These are phyloP conservation scores for Achlya flavicornis DNA, from an alignment of 2,888 invertebrate genomes.

Conservation along the genomic window DNA sequence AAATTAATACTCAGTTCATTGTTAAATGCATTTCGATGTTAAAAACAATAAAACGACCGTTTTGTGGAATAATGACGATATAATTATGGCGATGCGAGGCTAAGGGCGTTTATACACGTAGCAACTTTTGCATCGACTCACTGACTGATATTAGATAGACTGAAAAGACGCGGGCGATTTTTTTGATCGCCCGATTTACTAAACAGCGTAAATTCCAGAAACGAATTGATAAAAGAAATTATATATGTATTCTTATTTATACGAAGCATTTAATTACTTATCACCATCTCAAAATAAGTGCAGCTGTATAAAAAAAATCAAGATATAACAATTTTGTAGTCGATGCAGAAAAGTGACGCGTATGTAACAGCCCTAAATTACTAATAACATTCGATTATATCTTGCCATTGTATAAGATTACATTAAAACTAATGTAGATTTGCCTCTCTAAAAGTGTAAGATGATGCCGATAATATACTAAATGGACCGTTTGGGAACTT, in stretches of 20 bases:
- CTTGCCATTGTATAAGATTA: conserved; percentile 58
- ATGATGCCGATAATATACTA: conserved; percentile 19
- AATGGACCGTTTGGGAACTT: conserved; percentile 16
- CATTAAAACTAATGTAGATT: conserved; percentile 34
- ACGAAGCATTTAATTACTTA: too few species aligned
- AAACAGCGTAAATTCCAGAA: too few species aligned
- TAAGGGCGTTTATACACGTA: conserved; percentile 9
- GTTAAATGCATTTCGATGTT: conserved; percentile 35
- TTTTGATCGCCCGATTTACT: neutral
- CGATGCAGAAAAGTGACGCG: neutral
- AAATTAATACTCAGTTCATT: conserved; percentile 42
- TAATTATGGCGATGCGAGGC: conserved; percentile 18
- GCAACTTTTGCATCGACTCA: conserved; percentile 1
- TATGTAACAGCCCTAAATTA: conserved; percentile 18
- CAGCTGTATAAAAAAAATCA: too few species aligned
- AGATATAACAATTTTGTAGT: neutral
- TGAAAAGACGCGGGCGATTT: too few species aligned
- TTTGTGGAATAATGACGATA: conserved; percentile 10
- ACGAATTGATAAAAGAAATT: too few species aligned
- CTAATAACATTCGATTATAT: conserved; percentile 42
- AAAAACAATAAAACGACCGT: conserved; percentile 17
- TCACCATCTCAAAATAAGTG: too few species aligned
- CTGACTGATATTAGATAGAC: too few species aligned
- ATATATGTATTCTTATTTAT: too few species aligned
- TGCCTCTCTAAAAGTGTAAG: conserved; percentile 38